Evolutionary conservation across 2,888 invertebrate species (phyloP).

Genomic region (Candidula unifasciata): DNA sequence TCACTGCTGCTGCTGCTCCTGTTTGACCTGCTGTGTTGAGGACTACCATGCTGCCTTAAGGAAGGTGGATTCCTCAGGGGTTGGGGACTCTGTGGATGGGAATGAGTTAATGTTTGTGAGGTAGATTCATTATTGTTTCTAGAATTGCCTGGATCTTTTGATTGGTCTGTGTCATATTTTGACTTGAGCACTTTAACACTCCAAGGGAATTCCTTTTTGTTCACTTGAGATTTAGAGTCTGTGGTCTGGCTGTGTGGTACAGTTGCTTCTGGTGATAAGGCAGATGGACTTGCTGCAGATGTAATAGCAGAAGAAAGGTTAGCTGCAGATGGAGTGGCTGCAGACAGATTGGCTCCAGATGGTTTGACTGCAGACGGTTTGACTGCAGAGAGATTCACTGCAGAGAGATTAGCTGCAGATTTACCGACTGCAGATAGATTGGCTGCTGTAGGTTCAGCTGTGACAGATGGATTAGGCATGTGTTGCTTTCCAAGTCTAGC

Average conservation of each 20-base stretch:
- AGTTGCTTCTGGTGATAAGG: not conserved
- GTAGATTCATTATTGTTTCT: not conserved
- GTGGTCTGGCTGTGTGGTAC: not conserved
- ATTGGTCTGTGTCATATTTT: constrained; percentile 55
- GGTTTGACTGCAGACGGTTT: too few species aligned
- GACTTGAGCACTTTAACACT: constrained; percentile 67
- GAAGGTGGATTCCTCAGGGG: constrained; percentile 65
- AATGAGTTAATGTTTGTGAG: not conserved
- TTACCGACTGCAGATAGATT: too few species aligned
- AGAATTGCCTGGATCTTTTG: constrained; percentile 28
- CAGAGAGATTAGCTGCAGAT: not conserved
- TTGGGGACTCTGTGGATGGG: constrained; percentile 50
- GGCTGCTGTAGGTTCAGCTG: not conserved
- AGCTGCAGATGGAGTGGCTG: too few species aligned
- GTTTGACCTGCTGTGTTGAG: constrained; percentile 65
- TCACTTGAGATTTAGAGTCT: constrained; percentile 13
- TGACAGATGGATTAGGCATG: not conserved
- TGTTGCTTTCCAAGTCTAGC: not conserved
- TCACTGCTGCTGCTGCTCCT: constrained; percentile 62
- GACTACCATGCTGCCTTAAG: constrained; percentile 59
- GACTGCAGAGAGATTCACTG: too few species aligned
- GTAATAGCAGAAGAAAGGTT: not conserved
- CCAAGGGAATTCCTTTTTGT: constrained; percentile 64
- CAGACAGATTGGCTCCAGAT: too few species aligned
- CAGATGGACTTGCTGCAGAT: constrained; percentile 2